These are phyloP conservation scores for Drosophila suboccidentalis DNA, from an alignment of 2,888 invertebrate species.

Conservation along the genomic window DNA sequence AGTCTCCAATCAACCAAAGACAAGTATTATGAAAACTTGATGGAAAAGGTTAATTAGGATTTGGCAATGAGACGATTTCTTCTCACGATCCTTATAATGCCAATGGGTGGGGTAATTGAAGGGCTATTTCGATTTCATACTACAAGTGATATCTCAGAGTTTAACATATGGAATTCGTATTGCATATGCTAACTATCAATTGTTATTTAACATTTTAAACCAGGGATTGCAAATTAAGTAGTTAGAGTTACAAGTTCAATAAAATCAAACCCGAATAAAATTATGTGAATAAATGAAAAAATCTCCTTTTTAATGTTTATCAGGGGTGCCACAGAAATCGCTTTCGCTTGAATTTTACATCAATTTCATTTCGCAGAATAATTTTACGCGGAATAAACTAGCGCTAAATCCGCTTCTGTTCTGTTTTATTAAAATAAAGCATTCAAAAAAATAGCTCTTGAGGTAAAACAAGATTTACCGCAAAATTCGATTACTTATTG, in stretches of 20 bases:
- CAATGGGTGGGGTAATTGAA: not conserved
- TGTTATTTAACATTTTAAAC: not conserved
- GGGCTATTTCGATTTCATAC: not conserved
- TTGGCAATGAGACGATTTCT: not conserved
- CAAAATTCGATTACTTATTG: no score
- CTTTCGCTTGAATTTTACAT: no score
- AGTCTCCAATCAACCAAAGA: not conserved
- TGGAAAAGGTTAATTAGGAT: constrained; percentile 10
- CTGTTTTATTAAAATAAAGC: no score
- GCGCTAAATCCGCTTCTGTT: no score
- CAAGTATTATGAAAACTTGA: not conserved
- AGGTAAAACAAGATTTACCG: no score
- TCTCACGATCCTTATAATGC: not conserved
- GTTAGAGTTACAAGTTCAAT: not conserved
- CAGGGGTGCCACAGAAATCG: no score
- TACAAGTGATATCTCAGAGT: not conserved
- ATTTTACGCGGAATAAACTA: no score
- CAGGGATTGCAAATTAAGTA: not conserved
- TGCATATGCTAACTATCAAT: not conserved
- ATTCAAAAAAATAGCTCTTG: no score
- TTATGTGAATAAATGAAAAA: no score
- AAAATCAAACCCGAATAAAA: not conserved
- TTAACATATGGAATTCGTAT: not conserved
- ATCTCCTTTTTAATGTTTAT: no score
- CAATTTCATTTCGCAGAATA: no score